These are phyloP conservation scores for Trichonephila inaurata DNA, from an alignment of 1,140 invertebrate genomes.

Conservation along the genomic window DNA sequence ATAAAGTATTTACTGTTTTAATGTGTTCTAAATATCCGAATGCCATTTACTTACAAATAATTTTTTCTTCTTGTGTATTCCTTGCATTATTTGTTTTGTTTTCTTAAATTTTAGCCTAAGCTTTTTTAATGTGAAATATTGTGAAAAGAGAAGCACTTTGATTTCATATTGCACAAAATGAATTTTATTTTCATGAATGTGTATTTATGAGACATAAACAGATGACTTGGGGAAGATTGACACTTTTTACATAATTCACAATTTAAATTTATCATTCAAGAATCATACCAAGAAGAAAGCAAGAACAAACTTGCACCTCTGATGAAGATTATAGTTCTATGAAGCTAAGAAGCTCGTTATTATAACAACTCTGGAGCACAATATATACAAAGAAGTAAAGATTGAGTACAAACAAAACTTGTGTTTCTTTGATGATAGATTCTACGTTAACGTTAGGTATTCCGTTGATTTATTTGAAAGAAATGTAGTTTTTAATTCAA, in stretches of 20 bases:
- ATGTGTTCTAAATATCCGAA: too few relatives aligned
- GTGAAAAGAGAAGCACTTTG: not conserved
- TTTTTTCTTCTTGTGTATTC: too few relatives aligned
- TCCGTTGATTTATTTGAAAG: too few relatives aligned
- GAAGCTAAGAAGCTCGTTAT: constrained; percentile 55
- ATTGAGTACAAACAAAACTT: too few relatives aligned
- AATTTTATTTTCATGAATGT: constrained; percentile 69
- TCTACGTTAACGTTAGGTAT: too few relatives aligned
- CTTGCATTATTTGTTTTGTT: not conserved
- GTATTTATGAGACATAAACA: constrained; percentile 59
- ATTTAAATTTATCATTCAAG: constrained; percentile 19
- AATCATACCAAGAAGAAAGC: constrained; percentile 18
- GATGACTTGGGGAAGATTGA: constrained; percentile 10
- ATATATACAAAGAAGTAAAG: not conserved
- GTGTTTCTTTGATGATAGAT: too few relatives aligned
- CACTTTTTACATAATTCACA: constrained; percentile 31
- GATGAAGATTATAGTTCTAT: constrained; percentile 33
- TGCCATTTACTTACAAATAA: too few relatives aligned
- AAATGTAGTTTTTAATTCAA: too few relatives aligned
- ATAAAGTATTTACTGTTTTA: too few relatives aligned
- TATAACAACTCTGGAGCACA: constrained; percentile 27
- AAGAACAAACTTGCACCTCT: not conserved
- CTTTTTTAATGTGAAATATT: not conserved
- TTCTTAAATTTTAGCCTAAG: not conserved
- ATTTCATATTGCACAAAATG: constrained; percentile 73